Conservation (phyloP, 2,797 vertebrate genomes). For the Bryconaethiops microstoma region DNA sequence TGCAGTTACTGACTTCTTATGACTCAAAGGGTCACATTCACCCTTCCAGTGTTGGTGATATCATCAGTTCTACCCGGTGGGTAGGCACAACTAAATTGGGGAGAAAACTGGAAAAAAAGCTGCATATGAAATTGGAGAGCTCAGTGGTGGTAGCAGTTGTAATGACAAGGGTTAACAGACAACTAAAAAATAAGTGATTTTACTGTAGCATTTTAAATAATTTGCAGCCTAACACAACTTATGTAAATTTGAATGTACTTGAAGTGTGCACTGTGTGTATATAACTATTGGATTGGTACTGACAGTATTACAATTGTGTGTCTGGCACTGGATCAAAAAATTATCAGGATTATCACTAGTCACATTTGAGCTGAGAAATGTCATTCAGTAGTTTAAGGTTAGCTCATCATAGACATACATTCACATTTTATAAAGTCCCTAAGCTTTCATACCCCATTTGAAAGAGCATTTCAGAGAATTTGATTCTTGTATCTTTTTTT, state of each 20-base stretch:
- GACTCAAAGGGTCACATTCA: too few species aligned
- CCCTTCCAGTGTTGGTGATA: too few species aligned
- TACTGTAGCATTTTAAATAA: background rate
- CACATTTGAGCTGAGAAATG: background rate
- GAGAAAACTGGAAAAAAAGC: too few species aligned
- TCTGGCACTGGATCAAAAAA: background rate
- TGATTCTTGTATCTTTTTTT: background rate
- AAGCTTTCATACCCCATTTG: background rate
- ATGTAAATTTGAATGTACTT: background rate
- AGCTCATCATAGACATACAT: background rate
- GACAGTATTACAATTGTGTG: background rate
- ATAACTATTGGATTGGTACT: background rate
- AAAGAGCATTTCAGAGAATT: background rate
- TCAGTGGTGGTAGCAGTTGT: too few species aligned
- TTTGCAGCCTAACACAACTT: background rate
- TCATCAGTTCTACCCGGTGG: too few species aligned
- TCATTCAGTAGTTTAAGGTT: background rate
- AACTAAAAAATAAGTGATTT: background rate
- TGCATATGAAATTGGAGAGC: too few species aligned
- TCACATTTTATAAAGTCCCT: background rate
- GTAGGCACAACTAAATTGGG: too few species aligned
- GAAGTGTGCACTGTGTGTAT: background rate
- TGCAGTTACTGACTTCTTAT: too few species aligned
- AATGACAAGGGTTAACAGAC: too few species aligned
- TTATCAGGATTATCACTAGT: background rate